These are phyloP conservation scores for Hippocampus zosterae DNA, from an alignment of 2,113 vertebrate species.

Conservation along the genomic window DNA sequence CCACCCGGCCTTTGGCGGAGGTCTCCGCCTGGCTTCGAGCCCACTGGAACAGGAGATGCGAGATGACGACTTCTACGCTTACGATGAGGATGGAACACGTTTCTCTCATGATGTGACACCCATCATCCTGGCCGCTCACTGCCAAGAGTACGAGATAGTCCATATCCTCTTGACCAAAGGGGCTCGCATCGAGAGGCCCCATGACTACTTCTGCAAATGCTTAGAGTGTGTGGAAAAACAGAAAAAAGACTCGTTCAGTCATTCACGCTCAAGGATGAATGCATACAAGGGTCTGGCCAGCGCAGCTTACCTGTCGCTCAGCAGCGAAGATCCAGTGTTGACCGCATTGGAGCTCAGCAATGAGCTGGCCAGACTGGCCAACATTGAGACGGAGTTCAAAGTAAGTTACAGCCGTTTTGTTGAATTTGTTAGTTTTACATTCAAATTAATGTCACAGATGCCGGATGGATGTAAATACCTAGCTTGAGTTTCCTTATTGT, in stretches of 20 bases:
- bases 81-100: conserved; percentile 91
- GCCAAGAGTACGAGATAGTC: conserved; percentile 96
- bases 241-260: conserved; percentile 89
- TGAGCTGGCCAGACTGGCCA: conserved; percentile 92
- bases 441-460: no score
- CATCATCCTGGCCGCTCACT: conserved; percentile 91
- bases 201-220: conserved; percentile 98
- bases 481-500: no score
- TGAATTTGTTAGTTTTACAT: neutral
- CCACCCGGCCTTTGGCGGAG: conserved; percentile 86
- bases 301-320: conserved; percentile 90
- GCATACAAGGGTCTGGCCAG: conserved; percentile 95
- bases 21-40: conserved; percentile 83
- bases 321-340: conserved; percentile 93
- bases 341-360: conserved; percentile 95
- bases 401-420: conserved; percentile 60
- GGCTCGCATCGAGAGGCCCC: conserved; percentile 88
- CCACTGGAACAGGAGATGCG: conserved; percentile 89
- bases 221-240: conserved; percentile 86
- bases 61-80: conserved; percentile 93
- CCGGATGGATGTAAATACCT: no score
- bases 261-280: conserved; percentile 95
- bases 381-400: conserved; percentile 99
- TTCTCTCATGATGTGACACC: conserved; percentile 95
- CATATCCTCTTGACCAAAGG: conserved; percentile 92